A percentile compares a stretch with the other conserved stretches of the same genome.
phyloP scores from a whole-genome alignment of 2,888 invertebrate genomes.

The Lithosia quadra region DNA sequence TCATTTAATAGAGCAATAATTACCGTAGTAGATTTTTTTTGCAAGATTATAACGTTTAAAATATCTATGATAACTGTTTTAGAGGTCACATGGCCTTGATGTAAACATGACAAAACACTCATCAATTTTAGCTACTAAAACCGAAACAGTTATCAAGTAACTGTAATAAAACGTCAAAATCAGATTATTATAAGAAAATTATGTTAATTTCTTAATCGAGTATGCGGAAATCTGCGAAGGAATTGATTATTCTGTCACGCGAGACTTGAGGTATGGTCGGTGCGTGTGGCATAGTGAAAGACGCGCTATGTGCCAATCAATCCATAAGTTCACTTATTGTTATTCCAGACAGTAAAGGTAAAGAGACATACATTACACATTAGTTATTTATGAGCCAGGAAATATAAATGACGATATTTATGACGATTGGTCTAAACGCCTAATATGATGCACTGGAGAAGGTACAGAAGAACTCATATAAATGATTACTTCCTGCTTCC shows the following conservation, averaged over 20 bases:
- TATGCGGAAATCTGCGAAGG: conserved; percentile 48
- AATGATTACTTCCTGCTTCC: background rate
- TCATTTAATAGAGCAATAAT: conserved; percentile 31
- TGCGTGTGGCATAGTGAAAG: conserved; percentile 48
- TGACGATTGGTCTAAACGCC: background rate
- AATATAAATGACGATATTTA: conserved; percentile 42
- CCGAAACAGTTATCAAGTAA: conserved; percentile 61
- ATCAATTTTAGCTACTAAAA: conserved; percentile 43
- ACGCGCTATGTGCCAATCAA: conserved; percentile 78
- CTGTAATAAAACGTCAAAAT: conserved; percentile 53
- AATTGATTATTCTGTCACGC: conserved; percentile 52
- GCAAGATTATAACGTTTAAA: conserved; percentile 5
- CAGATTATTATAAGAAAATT: conserved; percentile 54
- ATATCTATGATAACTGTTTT: conserved; percentile 41
- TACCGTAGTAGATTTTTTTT: conserved; percentile 30
- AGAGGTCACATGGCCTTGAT: conserved; percentile 28
- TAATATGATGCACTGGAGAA: background rate
- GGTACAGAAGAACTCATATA: background rate
- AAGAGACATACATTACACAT: conserved; percentile 22
- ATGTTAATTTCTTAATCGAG: conserved; percentile 52
- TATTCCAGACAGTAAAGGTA: conserved; percentile 34
- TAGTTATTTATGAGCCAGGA: conserved; percentile 28
- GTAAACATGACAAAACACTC: conserved; percentile 49
- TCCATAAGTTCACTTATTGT: conserved; percentile 40
- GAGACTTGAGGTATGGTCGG: conserved; percentile 41